Evolutionary conservation across 2,113 vertebrate genomes (phyloP).

Genomic region (Gobius niger): DNA sequence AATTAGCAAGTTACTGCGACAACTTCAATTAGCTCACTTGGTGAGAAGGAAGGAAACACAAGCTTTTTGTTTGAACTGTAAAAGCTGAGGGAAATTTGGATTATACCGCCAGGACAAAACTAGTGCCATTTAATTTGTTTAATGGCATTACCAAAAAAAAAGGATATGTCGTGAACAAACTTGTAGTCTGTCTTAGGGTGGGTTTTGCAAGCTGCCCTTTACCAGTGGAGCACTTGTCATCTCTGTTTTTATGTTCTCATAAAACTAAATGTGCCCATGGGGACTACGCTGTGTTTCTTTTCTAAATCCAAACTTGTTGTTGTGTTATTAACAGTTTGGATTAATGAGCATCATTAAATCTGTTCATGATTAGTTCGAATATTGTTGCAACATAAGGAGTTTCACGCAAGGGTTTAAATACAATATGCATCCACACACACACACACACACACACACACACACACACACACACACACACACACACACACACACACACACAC

Average conservation of each 20-base stretch:
- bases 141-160: too few relatives aligned
- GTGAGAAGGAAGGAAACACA: constrained; percentile 2
- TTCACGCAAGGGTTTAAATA: too few relatives aligned
- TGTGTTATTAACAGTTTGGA: neutral
- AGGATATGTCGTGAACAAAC: too few relatives aligned
- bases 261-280: neutral
- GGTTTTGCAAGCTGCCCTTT: neutral
- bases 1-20: neutral
- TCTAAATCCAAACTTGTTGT: neutral
- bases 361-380: neutral
- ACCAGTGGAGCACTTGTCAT: neutral
- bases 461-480: too few relatives aligned
- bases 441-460: too few relatives aligned
- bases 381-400: neutral
- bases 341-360: constrained; percentile 4
- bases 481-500: too few relatives aligned
- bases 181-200: neutral
- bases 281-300: neutral
- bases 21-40: neutral
- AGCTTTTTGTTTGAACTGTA: neutral
- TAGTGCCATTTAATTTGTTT: too few relatives aligned
- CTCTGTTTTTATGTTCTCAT: constrained; percentile 2
- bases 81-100: constrained; percentile 17
- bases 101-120: constrained; percentile 3
- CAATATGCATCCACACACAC: too few relatives aligned